phyloP scores from a whole-genome alignment of 1,140 invertebrate species.

The Panonychus citri region DNA sequence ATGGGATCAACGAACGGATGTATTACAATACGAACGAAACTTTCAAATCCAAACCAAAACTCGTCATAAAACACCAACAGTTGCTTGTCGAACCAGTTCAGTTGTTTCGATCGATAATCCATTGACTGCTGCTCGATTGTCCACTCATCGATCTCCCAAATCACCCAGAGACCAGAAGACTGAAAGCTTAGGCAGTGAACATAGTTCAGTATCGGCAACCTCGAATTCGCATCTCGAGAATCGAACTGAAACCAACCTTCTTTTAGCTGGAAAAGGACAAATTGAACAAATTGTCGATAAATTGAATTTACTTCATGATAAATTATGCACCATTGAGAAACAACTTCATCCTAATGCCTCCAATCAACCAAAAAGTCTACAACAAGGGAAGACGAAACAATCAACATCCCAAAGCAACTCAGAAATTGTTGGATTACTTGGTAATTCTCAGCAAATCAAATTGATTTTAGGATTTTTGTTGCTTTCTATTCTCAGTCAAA shows the following conservation, averaged over 20 bases:
- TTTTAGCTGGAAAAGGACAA: no score
- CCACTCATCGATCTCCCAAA: no score
- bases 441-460: background rate
- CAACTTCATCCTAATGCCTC: background rate
- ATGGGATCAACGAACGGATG: constrained; percentile 32
- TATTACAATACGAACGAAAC: constrained; percentile 50
- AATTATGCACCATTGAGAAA: background rate
- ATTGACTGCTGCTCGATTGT: background rate
- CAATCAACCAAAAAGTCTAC: background rate
- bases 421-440: background rate
- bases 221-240: background rate
- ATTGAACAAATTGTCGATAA: no score
- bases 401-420: background rate
- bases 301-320: no score
- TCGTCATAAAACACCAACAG: constrained; percentile 37
- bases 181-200: background rate
- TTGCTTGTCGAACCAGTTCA: background rate
- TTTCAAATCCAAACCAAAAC: constrained; percentile 46
- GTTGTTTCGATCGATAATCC: background rate
- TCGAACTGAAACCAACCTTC: no score
- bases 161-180: background rate
- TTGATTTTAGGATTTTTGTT: background rate
- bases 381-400: background rate
- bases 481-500: background rate
- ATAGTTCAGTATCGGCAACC: background rate